phyloP scores from a whole-genome alignment of 2,888 invertebrate genomes.

The Sminthurinus aureus region DNA sequence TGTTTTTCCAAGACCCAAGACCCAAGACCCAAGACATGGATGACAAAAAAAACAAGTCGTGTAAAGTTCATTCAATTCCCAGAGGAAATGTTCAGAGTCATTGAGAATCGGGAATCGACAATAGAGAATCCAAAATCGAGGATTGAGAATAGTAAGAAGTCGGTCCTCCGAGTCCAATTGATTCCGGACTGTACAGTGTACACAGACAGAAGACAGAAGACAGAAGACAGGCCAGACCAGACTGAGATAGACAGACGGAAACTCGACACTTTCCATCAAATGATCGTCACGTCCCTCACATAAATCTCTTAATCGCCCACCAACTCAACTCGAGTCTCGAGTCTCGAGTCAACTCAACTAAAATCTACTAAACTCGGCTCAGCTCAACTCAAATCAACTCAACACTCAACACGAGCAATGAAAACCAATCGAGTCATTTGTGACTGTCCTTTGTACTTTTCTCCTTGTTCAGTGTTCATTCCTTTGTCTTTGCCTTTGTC shows the following conservation, averaged over 20 bases:
- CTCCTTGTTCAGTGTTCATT: too few relatives aligned
- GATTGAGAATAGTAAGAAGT: too few relatives aligned
- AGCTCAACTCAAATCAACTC: too few relatives aligned
- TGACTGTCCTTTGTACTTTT: too few relatives aligned
- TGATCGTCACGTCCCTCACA: constrained; percentile 14
- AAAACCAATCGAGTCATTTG: constrained; percentile 6
- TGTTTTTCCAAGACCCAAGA: too few relatives aligned
- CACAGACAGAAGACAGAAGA: too few relatives aligned
- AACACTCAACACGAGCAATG: background rate
- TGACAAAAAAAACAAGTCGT: too few relatives aligned
- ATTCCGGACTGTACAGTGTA: background rate
- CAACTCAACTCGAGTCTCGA: background rate
- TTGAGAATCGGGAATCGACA: background rate
- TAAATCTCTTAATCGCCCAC: constrained; percentile 14
- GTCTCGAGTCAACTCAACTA: too few relatives aligned
- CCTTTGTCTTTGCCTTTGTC: constrained; percentile 5
- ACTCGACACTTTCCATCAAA: constrained; percentile 12
- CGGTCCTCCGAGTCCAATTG: background rate
- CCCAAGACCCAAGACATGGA: too few relatives aligned
- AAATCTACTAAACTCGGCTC: too few relatives aligned
- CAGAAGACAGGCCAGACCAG: too few relatives aligned
- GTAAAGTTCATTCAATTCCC: background rate
- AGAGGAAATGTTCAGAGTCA: constrained; percentile 8
- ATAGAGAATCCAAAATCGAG: too few relatives aligned
- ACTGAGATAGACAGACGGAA: background rate